Evolutionary conservation across 2,113 vertebrate genomes (phyloP).

Genomic region (Marcusenius ussheri): DNA sequence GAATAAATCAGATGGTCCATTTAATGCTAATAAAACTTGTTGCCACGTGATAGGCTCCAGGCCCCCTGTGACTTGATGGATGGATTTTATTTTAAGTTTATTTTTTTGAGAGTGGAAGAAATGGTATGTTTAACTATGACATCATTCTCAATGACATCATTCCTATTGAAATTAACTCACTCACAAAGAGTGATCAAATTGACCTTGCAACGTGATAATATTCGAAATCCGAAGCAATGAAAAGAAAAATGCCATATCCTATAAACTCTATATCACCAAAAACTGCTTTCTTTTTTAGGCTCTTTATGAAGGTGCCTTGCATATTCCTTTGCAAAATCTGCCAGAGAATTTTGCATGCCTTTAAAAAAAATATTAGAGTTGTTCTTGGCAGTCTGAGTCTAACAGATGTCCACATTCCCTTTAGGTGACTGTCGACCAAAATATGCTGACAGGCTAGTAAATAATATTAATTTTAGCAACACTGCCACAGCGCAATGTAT

Average conservation of each 20-base stretch:
- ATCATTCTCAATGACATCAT: background rate
- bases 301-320: background rate
- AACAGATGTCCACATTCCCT: slow-evolving; percentile 58
- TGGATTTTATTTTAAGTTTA: background rate
- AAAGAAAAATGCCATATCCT: background rate
- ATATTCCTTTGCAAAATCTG: background rate
- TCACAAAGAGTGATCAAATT: background rate
- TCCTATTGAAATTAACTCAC: background rate
- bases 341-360: background rate
- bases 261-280: background rate
- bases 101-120: background rate
- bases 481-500: background rate
- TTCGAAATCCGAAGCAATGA: background rate
- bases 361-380: slow-evolving; percentile 47
- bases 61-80: background rate
- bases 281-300: background rate
- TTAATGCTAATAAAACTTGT: background rate
- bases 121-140: background rate
- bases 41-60: background rate
- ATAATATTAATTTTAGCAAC: slow-evolving; percentile 1
- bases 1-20: background rate
- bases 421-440: slow-evolving; percentile 66
- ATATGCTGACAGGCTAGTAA: slow-evolving; percentile 40
- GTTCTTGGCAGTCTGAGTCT: slow-evolving; percentile 56
- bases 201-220: background rate